Conservation (phyloP, 2,888 invertebrate species). For the Agrenia bidenticulata region DNA sequence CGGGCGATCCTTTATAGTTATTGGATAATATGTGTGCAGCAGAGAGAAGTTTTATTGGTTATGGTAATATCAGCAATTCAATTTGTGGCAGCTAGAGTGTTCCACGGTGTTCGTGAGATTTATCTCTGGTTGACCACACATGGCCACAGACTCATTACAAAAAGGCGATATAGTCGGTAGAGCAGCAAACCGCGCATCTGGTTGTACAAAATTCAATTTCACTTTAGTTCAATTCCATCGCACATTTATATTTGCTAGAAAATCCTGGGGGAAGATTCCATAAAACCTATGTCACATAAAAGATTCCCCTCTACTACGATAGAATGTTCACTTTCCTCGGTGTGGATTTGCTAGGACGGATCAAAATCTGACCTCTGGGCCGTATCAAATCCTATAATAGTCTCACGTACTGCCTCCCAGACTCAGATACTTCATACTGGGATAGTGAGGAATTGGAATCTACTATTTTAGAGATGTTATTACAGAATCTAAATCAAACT, state of each 20-base stretch:
- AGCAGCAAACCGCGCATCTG: background rate
- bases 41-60: background rate
- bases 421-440: background rate
- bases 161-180: background rate
- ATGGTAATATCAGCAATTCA: constrained; percentile 1
- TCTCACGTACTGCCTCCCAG: constrained; percentile 10
- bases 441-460: background rate
- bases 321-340: background rate
- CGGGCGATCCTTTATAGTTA: too few species aligned
- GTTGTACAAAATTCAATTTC: constrained; percentile 4
- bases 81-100: background rate
- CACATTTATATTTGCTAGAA: background rate
- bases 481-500: constrained; percentile 14
- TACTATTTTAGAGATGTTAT: constrained; percentile 2
- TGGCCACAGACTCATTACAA: too few species aligned
- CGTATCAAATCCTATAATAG: constrained; percentile 10
- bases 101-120: too few species aligned
- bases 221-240: background rate
- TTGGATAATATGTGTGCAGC: too few species aligned
- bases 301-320: background rate
- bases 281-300: background rate
- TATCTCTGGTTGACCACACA: constrained; percentile 2
- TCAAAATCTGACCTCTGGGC: constrained; percentile 19
- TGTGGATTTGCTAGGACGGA: background rate
- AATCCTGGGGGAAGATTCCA: background rate